Evolutionary conservation across 2,888 invertebrate genomes (phyloP).

Genomic region (Homarus gammarus): DNA sequence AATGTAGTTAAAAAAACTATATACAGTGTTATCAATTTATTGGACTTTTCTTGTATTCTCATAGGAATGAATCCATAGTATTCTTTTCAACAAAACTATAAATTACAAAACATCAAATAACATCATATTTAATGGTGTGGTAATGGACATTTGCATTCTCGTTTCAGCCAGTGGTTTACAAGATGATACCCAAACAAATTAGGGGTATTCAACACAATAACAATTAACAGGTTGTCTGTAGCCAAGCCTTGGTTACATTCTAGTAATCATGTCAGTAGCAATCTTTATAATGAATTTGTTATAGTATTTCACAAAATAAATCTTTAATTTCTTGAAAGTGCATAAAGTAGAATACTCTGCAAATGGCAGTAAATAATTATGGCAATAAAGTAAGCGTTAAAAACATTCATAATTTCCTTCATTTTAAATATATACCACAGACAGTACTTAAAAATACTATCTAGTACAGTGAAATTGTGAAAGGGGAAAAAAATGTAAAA

Average conservation of each 20-base stretch:
- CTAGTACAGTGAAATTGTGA: slow-evolving; percentile 1
- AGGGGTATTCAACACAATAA: not conserved
- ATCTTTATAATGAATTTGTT: not conserved
- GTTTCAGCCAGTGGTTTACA: slow-evolving; percentile 35
- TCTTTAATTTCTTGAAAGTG: not conserved
- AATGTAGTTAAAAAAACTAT: not conserved
- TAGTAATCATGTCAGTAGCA: not conserved
- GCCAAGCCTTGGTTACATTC: slow-evolving; percentile 46
- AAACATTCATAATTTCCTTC: slow-evolving; percentile 3
- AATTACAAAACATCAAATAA: slow-evolving; percentile 73
- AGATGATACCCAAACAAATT: slow-evolving; percentile 28
- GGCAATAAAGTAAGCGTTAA: slow-evolving; percentile 21
- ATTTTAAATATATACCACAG: slow-evolving; percentile 3
- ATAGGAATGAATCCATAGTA: slow-evolving; percentile 69
- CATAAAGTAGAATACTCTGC: slow-evolving; percentile 10
- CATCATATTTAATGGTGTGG: slow-evolving; percentile 62
- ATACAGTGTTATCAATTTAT: slow-evolving; percentile 62
- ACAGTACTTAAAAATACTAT: slow-evolving; percentile 17
- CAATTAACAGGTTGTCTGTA: slow-evolving; percentile 28
- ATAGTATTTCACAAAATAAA: not conserved
- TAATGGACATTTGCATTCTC: slow-evolving; percentile 68
- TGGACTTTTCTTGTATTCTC: slow-evolving; percentile 68
- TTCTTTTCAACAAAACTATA: slow-evolving; percentile 71
- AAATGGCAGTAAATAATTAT: slow-evolving; percentile 22
- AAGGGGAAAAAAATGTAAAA: not conserved